These are phyloP conservation scores for Chymomyza costata DNA, from an alignment of 1,140 invertebrate genomes.

Conservation along the genomic window DNA sequence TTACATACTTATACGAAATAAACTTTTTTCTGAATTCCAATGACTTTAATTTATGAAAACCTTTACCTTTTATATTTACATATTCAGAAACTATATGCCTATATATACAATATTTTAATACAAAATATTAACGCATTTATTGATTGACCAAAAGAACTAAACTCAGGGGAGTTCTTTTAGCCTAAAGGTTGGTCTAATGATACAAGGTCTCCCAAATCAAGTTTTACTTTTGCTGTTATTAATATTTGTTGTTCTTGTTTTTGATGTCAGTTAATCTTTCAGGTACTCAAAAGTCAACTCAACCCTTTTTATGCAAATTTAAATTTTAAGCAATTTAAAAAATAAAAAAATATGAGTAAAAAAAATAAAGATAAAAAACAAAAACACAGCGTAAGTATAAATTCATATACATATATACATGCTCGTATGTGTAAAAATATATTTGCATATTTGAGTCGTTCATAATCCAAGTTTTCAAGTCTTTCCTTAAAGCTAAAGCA, in stretches of 20 bases:
- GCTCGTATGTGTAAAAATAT: conserved; percentile 52
- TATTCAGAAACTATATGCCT: no score
- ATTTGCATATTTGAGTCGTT: conserved; percentile 70
- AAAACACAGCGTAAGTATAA: conserved; percentile 45
- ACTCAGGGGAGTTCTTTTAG: no score
- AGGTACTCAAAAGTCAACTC: conserved; percentile 42
- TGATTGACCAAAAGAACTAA: no score
- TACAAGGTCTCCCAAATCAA: conserved; percentile 26
- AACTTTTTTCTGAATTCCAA: no score
- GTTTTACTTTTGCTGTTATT: conserved; percentile 12
- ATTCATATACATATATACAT: conserved; percentile 66
- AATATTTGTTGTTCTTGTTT: conserved; percentile 22
- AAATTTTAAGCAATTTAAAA: conserved; percentile 54
- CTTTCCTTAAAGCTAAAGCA: conserved; percentile 70
- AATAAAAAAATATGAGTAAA: conserved; percentile 58
- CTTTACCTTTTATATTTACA: no score
- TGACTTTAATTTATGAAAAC: no score
- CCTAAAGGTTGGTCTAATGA: no score
- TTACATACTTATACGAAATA: no score
- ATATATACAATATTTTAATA: no score
- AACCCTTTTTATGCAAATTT: conserved; percentile 69
- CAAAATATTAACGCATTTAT: no score
- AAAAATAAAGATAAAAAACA: conserved; percentile 39
- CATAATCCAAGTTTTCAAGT: conserved; percentile 70
- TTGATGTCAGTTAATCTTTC: conserved; percentile 61